Percentiles rank a stretch among this genome's conserved stretches.
Conservation (phyloP, 2,113 vertebrate species). For the Octodon degus region DNA sequence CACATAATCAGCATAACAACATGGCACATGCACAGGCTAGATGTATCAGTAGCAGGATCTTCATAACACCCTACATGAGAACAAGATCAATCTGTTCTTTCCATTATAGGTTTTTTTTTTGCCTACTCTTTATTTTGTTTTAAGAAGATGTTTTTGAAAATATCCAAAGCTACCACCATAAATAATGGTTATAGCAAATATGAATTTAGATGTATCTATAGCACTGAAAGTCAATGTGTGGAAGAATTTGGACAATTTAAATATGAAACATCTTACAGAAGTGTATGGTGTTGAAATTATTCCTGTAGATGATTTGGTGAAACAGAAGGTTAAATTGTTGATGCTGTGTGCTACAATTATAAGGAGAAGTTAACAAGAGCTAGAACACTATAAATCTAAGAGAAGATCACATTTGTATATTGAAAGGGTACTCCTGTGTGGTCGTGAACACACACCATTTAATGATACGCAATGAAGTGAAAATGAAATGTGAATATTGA, state of each 20-base stretch:
- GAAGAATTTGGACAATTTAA: not conserved
- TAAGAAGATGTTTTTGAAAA: not conserved
- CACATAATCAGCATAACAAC: not conserved
- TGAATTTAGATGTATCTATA: not conserved
- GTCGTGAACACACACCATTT: not conserved
- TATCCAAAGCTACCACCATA: not conserved
- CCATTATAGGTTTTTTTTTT: not conserved
- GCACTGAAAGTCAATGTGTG: not conserved
- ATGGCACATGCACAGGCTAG: not conserved
- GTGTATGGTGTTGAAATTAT: not conserved
- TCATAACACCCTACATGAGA: not conserved
- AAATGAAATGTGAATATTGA: not conserved
- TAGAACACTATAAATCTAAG: not conserved
- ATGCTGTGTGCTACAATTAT: not conserved
- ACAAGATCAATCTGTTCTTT: not conserved
- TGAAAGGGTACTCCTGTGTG: not conserved
- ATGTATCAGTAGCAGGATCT: not conserved
- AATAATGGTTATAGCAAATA: not conserved
- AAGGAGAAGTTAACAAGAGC: not conserved
- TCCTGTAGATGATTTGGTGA: not conserved
- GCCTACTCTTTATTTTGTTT: not conserved
- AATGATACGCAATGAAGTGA: not conserved
- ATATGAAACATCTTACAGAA: not conserved
- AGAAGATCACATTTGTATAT: no score
- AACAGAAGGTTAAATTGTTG: not conserved